These are phyloP conservation scores for Gonioctena quinquepunctata DNA, from an alignment of 1,140 invertebrate species.

Conservation along the genomic window DNA sequence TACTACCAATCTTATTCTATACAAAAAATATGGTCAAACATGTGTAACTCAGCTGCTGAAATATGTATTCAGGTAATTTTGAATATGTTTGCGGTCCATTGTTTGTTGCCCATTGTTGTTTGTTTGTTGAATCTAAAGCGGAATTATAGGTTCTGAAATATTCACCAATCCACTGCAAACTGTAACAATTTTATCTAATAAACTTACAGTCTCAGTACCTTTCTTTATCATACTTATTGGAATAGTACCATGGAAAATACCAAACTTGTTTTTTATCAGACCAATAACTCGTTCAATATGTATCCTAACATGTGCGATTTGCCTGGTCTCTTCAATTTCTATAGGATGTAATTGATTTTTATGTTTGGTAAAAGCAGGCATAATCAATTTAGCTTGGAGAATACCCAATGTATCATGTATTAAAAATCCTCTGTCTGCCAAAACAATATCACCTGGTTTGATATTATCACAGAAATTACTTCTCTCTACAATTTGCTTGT, in stretches of 20 bases:
- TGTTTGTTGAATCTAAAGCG: no score
- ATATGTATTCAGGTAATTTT: no score
- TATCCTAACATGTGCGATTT: slow-evolving; percentile 11
- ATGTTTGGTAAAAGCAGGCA: slow-evolving; percentile 16
- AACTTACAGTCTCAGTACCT: background rate
- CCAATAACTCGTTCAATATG: slow-evolving; percentile 17
- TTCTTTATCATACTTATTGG: slow-evolving; percentile 15
- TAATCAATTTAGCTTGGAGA: slow-evolving; percentile 3
- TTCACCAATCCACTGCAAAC: slow-evolving; percentile 17
- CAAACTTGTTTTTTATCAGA: slow-evolving; percentile 12
- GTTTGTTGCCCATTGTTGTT: no score
- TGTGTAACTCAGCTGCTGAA: no score
- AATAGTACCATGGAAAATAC: background rate
- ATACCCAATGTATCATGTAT: background rate
- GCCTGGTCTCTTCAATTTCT: slow-evolving; percentile 12
- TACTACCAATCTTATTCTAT: no score
- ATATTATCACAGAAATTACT: slow-evolving; percentile 22
- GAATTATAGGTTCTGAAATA: slow-evolving; percentile 8
- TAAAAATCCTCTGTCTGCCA: slow-evolving; percentile 32
- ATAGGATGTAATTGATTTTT: slow-evolving; percentile 18
- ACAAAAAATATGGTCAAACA: no score
- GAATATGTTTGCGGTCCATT: no score
- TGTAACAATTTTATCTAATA: slow-evolving; percentile 14
- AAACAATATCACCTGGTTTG: slow-evolving; percentile 23
- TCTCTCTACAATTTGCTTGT: slow-evolving; percentile 25